Evolutionary conservation across 1,140 invertebrate species (phyloP).

Genomic region (Drosophila equinoxialis): DNA sequence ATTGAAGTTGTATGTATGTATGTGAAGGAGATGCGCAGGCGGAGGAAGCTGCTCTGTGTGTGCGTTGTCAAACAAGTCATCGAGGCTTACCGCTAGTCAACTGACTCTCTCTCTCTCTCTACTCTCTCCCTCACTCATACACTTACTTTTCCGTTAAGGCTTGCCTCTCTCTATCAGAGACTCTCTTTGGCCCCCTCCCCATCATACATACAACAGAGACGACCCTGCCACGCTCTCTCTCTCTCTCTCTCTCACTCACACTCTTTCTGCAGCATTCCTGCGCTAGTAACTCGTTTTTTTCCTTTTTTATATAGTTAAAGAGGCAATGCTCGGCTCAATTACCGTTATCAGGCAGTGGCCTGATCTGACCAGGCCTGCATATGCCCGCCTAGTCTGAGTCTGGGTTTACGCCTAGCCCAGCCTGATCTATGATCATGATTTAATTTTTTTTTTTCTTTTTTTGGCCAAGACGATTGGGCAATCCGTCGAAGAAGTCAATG

Average conservation of each 20-base stretch:
- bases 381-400: slow-evolving; percentile 31
- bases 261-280: slow-evolving; percentile 51
- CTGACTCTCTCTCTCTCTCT: not conserved
- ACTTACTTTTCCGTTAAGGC: slow-evolving; percentile 1
- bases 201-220: not conserved
- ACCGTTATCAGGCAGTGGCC: slow-evolving; percentile 65
- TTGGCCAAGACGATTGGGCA: slow-evolving; percentile 54
- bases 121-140: slow-evolving; percentile 13
- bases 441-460: not conserved
- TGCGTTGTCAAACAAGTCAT: slow-evolving; percentile 72
- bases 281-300: slow-evolving; percentile 64
- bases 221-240: not conserved
- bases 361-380: slow-evolving; percentile 24
- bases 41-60: slow-evolving; percentile 29
- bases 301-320: slow-evolving; percentile 24
- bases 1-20: not conserved
- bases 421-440: slow-evolving; percentile 34
- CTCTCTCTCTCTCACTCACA: slow-evolving; percentile 3
- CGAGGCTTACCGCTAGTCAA: slow-evolving; percentile 65
- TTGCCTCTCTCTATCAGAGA: not conserved
- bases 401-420: slow-evolving; percentile 14
- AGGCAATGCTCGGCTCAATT: slow-evolving; percentile 52
- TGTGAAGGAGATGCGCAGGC: not conserved
- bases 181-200: not conserved
- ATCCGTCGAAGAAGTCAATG: slow-evolving; percentile 40